Evolutionary conservation across 2,797 vertebrate genomes (phyloP).

Genomic region (Dendrocincla tyrannina): DNA sequence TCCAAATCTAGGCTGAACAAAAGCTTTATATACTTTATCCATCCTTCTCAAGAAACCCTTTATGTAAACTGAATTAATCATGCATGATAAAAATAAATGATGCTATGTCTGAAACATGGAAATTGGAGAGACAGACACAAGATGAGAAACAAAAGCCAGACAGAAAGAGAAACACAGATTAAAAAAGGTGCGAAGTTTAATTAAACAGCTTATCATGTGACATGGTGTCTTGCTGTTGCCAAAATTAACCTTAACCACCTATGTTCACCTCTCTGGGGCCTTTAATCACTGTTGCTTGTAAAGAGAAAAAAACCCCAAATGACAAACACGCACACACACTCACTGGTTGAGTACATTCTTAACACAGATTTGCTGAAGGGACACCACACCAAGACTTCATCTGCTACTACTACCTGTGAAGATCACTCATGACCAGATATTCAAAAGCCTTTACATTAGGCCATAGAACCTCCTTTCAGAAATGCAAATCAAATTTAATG

Average conservation of each 20-base stretch:
- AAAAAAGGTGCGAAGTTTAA: conserved; percentile 35
- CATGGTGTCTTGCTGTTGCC: background rate
- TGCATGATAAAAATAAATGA: conserved; percentile 53
- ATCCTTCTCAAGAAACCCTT: conserved; percentile 25
- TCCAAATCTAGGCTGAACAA: conserved; percentile 38
- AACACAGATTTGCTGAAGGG: background rate
- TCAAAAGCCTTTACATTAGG: background rate
- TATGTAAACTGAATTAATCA: conserved; percentile 59
- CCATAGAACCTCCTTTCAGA: background rate
- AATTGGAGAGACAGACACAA: background rate
- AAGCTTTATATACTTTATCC: conserved; percentile 22
- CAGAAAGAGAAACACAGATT: conserved; percentile 19
- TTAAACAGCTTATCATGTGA: conserved; percentile 44
- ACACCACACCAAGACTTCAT: background rate
- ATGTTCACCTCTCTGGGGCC: background rate
- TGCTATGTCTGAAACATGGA: conserved; percentile 43
- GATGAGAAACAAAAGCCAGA: conserved; percentile 51
- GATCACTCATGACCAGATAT: background rate
- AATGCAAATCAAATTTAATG: background rate
- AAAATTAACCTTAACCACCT: conserved; percentile 19
- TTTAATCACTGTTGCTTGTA: background rate
- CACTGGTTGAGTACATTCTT: background rate
- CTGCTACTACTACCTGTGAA: background rate
- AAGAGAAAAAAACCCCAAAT: accelerated
- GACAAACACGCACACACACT: accelerated